These are phyloP conservation scores for Andrena chrysosceles DNA, from an alignment of 2,888 invertebrate genomes.

Conservation along the genomic window DNA sequence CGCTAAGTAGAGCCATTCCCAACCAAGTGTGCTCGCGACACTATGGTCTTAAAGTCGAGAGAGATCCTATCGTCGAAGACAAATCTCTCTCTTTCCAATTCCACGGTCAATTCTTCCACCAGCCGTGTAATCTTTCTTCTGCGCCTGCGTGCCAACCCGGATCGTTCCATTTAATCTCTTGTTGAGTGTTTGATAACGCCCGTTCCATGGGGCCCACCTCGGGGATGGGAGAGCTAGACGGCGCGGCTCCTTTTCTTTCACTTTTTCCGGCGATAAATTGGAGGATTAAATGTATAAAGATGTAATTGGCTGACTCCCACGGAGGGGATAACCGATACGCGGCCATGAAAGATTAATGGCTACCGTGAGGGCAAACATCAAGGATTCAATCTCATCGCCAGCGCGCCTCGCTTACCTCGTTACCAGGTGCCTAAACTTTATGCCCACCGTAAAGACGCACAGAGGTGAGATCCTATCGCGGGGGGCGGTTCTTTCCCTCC, in stretches of 20 bases:
- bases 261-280: slow-evolving; percentile 28
- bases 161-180: slow-evolving; percentile 59
- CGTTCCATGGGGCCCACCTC: slow-evolving; percentile 8
- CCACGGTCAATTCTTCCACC: slow-evolving; percentile 60
- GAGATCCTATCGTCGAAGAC: slow-evolving; percentile 56
- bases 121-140: slow-evolving; percentile 38
- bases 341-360: slow-evolving; percentile 23
- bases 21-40: slow-evolving; percentile 21
- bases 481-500: slow-evolving; percentile 34
- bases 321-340: neutral
- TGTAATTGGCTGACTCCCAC: slow-evolving; percentile 31
- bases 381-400: slow-evolving; percentile 61
- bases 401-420: slow-evolving; percentile 49
- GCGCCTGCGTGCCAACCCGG: slow-evolving; percentile 19
- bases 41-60: slow-evolving; percentile 13
- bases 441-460: slow-evolving; percentile 56
- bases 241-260: slow-evolving; percentile 5
- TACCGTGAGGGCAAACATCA: slow-evolving; percentile 28
- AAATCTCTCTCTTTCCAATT: slow-evolving; percentile 58
- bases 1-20: slow-evolving; percentile 27
- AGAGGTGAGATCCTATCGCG: slow-evolving; percentile 51
- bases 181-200: slow-evolving; percentile 54
- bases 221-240: slow-evolving; percentile 22
- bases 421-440: slow-evolving; percentile 65
- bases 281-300: slow-evolving; percentile 47